A percentile compares a stretch with the other conserved stretches of the same genome.
Conservation (phyloP, 2,113 vertebrate genomes). For the Pelecanoides urinatrix region DNA sequence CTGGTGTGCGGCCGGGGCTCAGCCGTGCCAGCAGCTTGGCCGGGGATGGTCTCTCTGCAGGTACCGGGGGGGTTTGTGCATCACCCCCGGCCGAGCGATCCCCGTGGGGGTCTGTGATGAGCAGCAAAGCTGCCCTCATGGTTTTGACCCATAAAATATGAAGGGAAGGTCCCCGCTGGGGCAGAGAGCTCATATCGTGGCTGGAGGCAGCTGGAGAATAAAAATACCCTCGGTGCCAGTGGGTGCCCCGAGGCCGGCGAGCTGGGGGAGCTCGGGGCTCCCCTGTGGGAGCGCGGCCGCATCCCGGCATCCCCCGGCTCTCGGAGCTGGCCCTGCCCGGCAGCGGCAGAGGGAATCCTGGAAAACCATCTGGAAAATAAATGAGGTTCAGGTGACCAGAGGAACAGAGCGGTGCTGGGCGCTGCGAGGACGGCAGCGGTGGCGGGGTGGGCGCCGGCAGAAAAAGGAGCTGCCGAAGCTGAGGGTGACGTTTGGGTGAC, state of each 20-base stretch:
- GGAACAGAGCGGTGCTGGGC: neutral
- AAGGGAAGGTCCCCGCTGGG: neutral
- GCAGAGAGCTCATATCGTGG: accelerated
- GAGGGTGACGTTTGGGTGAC: neutral
- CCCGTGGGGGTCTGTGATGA: neutral
- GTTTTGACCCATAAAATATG: neutral
- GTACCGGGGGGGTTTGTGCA: neutral
- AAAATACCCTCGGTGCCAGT: accelerated
- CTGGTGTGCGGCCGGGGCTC: accelerated
- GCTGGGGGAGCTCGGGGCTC: neutral
- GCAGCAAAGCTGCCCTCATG: neutral
- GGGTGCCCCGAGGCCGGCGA: accelerated
- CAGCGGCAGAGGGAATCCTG: neutral
- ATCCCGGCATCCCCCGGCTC: neutral
- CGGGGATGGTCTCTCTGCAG: accelerated
- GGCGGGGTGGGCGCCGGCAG: neutral
- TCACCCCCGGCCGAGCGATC: neutral
- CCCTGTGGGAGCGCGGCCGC: accelerated
- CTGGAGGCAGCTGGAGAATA: neutral
- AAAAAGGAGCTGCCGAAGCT: neutral
- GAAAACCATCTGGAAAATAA: neutral
- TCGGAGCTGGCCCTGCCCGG: neutral
- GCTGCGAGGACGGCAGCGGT: accelerated
- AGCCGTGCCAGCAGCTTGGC: neutral
- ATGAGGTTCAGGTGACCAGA: neutral